These are phyloP conservation scores for Cygnus olor DNA, from an alignment of 2,797 vertebrate genomes.

Conservation along the genomic window DNA sequence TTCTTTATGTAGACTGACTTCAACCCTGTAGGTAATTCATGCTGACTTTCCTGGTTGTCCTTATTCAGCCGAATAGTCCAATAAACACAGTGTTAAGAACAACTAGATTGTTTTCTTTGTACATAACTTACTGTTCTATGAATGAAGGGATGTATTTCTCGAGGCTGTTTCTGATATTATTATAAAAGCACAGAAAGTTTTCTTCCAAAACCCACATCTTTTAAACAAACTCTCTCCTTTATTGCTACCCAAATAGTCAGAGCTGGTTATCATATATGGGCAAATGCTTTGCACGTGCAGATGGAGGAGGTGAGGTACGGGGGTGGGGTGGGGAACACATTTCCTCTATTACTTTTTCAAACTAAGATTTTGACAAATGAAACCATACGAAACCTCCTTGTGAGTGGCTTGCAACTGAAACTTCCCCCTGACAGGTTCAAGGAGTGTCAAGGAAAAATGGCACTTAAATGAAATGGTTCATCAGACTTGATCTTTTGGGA, in stretches of 20 bases:
- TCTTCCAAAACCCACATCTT: not conserved
- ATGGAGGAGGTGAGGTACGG: not conserved
- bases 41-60: not conserved
- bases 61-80: not conserved
- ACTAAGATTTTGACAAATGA: not conserved
- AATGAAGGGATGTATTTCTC: not conserved
- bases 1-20: not conserved
- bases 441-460: not conserved
- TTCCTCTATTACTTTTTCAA: not conserved
- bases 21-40: not conserved
- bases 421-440: not conserved
- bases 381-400: not conserved
- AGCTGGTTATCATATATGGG: not conserved
- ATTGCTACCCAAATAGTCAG: not conserved
- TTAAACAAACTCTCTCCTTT: not conserved
- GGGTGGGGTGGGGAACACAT: not conserved
- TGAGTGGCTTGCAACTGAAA: not conserved
- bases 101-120: rapidly evolving
- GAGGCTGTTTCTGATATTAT: not conserved
- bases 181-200: not conserved
- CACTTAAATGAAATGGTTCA: not conserved
- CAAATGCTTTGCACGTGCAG: not conserved
- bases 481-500: not conserved
- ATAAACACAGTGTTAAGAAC: not conserved
- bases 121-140: not conserved